Evolutionary conservation across 35 echinoderm and acorn worm genomes (phyloP).

Genomic region (Acanthaster planci): DNA sequence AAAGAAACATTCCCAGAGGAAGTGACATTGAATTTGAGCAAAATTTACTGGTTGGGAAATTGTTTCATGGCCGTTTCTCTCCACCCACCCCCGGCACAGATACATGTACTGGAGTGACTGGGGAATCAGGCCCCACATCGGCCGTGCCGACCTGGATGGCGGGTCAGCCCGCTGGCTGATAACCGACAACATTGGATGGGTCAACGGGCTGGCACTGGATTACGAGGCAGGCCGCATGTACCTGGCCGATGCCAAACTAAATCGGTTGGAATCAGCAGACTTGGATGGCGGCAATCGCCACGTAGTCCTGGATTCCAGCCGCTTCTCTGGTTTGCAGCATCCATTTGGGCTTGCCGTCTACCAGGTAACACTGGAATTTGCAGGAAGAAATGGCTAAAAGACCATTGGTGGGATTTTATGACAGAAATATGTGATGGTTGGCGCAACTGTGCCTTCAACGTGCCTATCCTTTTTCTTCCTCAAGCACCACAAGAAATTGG

Average conservation of each 20-base stretch:
- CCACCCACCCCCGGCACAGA: conserved; percentile 23
- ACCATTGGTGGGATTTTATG: too few species aligned
- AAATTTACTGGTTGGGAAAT: neutral
- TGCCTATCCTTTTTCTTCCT: too few species aligned
- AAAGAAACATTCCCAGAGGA: neutral
- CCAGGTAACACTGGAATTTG: too few species aligned
- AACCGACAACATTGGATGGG: conserved; percentile 49
- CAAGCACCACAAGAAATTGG: too few species aligned
- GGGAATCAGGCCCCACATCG: conserved; percentile 62
- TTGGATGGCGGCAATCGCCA: conserved; percentile 22
- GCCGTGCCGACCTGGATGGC: conserved; percentile 80
- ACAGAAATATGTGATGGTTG: too few species aligned
- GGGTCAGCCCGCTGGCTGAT: conserved; percentile 31
- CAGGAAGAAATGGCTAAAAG: too few species aligned
- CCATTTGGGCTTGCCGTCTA: conserved; percentile 66
- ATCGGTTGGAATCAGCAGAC: conserved; percentile 21
- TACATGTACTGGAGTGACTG: conserved; percentile 92
- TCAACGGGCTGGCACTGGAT: conserved; percentile 79
- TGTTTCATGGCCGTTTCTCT: neutral
- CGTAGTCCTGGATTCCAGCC: neutral
- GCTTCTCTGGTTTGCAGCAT: conserved; percentile 12
- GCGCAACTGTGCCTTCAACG: too few species aligned
- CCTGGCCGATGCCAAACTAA: conserved; percentile 1
- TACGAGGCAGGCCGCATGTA: conserved; percentile 47
- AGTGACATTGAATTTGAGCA: neutral